Conservation (phyloP, 2,113 vertebrate species). For the Lophotis ruficrista region DNA sequence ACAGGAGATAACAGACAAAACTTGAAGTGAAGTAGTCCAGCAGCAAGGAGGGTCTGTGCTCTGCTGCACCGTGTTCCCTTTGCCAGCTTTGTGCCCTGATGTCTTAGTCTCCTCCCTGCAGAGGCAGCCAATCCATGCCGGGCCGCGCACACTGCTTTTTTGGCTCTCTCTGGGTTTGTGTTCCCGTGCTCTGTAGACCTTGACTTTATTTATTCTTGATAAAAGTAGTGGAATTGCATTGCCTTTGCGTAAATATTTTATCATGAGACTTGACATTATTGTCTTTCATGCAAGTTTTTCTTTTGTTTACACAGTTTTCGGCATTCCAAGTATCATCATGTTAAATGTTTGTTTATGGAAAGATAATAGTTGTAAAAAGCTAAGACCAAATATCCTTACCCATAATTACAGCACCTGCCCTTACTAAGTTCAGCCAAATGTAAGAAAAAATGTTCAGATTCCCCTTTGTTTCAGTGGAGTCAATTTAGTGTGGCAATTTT, state of each 20-base stretch:
- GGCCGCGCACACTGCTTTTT: rapidly evolving
- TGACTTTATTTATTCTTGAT: constrained; percentile 67
- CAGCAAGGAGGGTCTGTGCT: neutral
- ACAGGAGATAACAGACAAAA: neutral
- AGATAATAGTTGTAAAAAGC: neutral
- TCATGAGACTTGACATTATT: neutral
- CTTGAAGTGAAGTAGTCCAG: neutral
- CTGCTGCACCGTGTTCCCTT: neutral
- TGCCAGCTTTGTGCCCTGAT: neutral
- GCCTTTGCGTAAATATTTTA: constrained; percentile 1
- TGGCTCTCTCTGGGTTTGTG: neutral
- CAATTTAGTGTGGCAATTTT: neutral
- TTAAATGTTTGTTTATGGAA: neutral
- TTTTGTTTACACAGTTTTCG: neutral
- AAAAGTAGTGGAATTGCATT: constrained; percentile 29
- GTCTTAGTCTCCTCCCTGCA: neutral
- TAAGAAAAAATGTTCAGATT: neutral
- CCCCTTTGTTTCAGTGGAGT: neutral
- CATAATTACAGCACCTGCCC: neutral
- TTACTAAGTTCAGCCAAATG: neutral
- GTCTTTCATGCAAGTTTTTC: neutral
- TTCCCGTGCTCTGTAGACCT: constrained; percentile 28
- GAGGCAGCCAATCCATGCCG: neutral
- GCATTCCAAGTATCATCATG: neutral
- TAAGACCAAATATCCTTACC: neutral